phyloP scores from a whole-genome alignment of 2,888 invertebrate genomes.

The Synergus itoensis region DNA sequence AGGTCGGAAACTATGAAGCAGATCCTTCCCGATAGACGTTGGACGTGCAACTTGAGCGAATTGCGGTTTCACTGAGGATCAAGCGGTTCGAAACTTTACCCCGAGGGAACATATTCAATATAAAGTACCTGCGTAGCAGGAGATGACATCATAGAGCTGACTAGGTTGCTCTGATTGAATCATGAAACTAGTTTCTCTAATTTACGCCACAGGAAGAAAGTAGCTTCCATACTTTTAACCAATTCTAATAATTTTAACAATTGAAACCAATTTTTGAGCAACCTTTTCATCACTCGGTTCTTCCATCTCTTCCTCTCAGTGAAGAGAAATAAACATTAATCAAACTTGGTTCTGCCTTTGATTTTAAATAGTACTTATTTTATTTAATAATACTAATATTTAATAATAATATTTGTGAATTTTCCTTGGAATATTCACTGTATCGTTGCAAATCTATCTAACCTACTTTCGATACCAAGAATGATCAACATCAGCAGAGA shows the following conservation, averaged over 20 bases:
- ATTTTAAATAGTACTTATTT: no score
- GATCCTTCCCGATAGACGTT: slow-evolving; percentile 29
- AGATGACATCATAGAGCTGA: slow-evolving; percentile 29
- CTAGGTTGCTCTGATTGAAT: slow-evolving; percentile 6
- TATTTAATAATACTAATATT: no score
- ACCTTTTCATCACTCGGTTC: neutral
- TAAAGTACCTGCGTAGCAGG: slow-evolving; percentile 27
- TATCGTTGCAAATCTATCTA: slow-evolving; percentile 24
- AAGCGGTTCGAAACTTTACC: slow-evolving; percentile 25
- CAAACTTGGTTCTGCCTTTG: no score
- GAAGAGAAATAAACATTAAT: no score
- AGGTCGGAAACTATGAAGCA: slow-evolving; percentile 33
- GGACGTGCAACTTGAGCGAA: slow-evolving; percentile 32
- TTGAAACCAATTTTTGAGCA: neutral
- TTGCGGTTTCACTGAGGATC: slow-evolving; percentile 34
- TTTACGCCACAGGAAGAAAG: neutral
- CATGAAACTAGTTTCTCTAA: neutral
- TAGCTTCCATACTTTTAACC: neutral
- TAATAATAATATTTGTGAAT: neutral
- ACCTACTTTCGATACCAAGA: slow-evolving; percentile 33
- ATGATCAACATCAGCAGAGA: slow-evolving; percentile 20
- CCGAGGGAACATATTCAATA: slow-evolving; percentile 35
- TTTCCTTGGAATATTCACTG: neutral
- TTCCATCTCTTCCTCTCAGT: no score
- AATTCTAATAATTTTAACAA: neutral